Percentiles rank a stretch among this genome's conserved stretches.
Conservation (phyloP, 2,797 vertebrate genomes). For the Bradypodion ventrale region DNA sequence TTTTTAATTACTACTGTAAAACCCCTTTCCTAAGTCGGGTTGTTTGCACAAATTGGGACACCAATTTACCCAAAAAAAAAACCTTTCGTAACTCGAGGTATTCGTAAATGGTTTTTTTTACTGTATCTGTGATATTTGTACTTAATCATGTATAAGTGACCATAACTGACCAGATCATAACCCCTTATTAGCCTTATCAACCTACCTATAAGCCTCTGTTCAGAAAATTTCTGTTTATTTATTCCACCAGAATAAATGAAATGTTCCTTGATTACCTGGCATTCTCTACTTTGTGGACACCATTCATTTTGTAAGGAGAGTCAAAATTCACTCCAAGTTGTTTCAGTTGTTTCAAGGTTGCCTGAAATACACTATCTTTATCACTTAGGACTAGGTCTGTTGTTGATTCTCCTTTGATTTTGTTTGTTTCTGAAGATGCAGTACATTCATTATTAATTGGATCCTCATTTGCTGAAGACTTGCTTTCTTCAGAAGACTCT, state of each 20-base stretch:
- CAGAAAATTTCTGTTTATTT: not conserved
- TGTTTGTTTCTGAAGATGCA: conserved; percentile 48
- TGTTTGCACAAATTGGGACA: no score
- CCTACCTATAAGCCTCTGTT: no score
- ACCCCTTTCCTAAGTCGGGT: no score
- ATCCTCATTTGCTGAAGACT: conserved; percentile 59
- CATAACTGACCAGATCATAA: not conserved
- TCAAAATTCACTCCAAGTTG: conserved; percentile 85
- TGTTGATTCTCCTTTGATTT: conserved; percentile 43
- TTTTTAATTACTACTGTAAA: no score
- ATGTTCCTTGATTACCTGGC: conserved; percentile 80
- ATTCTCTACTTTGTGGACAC: conserved; percentile 80
- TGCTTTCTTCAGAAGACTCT: conserved; percentile 68
- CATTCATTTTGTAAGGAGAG: conserved; percentile 67
- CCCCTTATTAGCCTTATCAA: not conserved
- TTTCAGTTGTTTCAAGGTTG: conserved; percentile 87
- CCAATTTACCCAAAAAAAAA: no score
- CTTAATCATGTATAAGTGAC: not conserved
- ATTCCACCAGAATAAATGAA: not conserved
- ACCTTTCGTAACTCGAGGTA: no score
- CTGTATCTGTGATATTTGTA: no score
- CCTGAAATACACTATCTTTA: conserved; percentile 80
- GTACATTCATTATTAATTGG: conserved; percentile 44
- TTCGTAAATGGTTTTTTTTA: no score
- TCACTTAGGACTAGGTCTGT: conserved; percentile 43